phyloP scores from a whole-genome alignment of 2,888 invertebrate genomes.

The Parnassius smintheus region DNA sequence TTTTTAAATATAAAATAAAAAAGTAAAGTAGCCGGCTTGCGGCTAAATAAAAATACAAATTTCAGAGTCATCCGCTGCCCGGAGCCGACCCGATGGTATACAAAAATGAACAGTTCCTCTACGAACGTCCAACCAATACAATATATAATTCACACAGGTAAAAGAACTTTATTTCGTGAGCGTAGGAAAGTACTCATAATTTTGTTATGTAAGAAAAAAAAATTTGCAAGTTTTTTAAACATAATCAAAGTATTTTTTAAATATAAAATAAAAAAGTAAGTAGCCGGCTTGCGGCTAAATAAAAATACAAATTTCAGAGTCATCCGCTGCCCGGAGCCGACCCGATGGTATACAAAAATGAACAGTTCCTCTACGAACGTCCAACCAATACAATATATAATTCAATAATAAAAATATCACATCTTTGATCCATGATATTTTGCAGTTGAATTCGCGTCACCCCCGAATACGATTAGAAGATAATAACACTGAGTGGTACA shows the following conservation, averaged over 20 bases:
- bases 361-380: conserved; percentile 13
- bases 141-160: conserved; percentile 59
- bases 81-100: conserved; percentile 25
- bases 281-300: not conserved
- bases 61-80: not conserved
- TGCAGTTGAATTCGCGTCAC: conserved; percentile 61
- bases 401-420: conserved; percentile 72
- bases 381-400: conserved; percentile 56
- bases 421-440: conserved; percentile 72
- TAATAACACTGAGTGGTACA: conserved; percentile 30
- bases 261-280: too few species aligned
- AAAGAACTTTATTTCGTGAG: too few species aligned
- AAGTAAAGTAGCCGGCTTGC: too few species aligned
- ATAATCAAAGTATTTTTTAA: too few species aligned
- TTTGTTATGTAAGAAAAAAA: too few species aligned
- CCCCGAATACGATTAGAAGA: conserved; percentile 41
- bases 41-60: conserved; percentile 1
- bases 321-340: not conserved
- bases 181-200: too few species aligned
- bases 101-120: conserved; percentile 13
- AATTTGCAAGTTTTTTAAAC: too few species aligned
- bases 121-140: conserved; percentile 43
- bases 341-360: conserved; percentile 26
- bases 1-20: too few species aligned
- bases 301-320: conserved; percentile 3